phyloP scores from a whole-genome alignment of 2,797 vertebrate genomes.

The Morus bassanus region DNA sequence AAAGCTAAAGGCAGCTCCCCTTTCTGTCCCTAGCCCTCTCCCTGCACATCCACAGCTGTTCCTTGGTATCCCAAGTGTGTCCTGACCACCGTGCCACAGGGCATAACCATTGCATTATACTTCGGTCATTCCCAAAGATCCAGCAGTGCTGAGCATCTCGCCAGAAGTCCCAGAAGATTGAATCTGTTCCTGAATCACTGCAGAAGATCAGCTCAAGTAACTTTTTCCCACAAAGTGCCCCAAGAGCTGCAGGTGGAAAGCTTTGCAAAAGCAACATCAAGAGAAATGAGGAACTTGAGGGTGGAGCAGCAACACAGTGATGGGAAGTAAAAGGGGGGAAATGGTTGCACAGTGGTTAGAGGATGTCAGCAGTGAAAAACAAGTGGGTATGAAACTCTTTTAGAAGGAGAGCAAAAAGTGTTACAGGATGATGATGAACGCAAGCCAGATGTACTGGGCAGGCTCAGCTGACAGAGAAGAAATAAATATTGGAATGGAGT shows the following conservation, averaged over 20 bases:
- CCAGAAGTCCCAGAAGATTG: background rate
- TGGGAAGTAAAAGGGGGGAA: conserved; percentile 41
- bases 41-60: background rate
- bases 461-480: background rate
- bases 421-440: fast-evolving
- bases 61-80: background rate
- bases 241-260: background rate
- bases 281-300: conserved; percentile 51
- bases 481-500: background rate
- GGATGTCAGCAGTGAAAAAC: conserved; percentile 24
- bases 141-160: background rate
- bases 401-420: background rate
- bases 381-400: background rate
- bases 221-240: background rate
- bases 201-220: background rate
- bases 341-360: conserved; percentile 18
- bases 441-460: background rate
- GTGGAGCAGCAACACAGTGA: conserved; percentile 4
- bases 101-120: background rate
- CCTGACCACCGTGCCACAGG: background rate
- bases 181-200: background rate
- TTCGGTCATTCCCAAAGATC: background rate
- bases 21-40: background rate
- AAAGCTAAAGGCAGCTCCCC: background rate
- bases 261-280: background rate